Conservation (phyloP, 2,888 invertebrate species). For the Amiota communis region DNA sequence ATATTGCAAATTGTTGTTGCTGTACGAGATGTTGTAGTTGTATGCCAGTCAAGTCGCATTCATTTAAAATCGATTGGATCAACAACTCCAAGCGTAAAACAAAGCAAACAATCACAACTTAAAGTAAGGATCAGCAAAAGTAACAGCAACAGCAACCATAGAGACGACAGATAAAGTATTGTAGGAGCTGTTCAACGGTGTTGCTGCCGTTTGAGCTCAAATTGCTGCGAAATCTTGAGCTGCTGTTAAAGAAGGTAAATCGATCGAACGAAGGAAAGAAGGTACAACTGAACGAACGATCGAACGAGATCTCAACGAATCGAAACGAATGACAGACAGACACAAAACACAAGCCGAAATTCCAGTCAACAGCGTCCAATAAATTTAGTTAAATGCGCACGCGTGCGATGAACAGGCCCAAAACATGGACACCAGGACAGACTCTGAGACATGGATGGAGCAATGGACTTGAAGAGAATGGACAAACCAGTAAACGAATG, state of each 20-base stretch:
- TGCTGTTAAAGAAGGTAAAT: neutral
- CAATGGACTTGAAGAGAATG: slow-evolving; percentile 19
- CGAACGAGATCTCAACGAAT: slow-evolving; percentile 33
- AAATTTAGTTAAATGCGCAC: slow-evolving; percentile 71
- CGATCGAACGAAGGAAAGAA: too few species aligned
- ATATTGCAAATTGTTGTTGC: slow-evolving; percentile 25
- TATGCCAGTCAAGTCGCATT: slow-evolving; percentile 25
- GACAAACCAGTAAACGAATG: neutral
- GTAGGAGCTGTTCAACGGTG: slow-evolving; percentile 37
- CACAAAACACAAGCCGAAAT: slow-evolving; percentile 64
- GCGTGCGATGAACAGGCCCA: slow-evolving; percentile 65
- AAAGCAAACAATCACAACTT: slow-evolving; percentile 6
- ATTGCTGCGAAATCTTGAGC: slow-evolving; percentile 14
- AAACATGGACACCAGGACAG: slow-evolving; percentile 9
- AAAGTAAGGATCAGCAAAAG: slow-evolving; percentile 33
- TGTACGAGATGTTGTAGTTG: slow-evolving; percentile 21
- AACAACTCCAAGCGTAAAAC: slow-evolving; percentile 30
- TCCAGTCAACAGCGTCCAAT: slow-evolving; percentile 67
- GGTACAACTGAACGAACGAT: too few species aligned
- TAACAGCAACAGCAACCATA: slow-evolving; percentile 13
- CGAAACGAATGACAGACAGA: slow-evolving; percentile 60
- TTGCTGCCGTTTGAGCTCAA: slow-evolving; percentile 34
- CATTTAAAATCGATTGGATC: slow-evolving; percentile 62
- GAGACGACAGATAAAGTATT: neutral
- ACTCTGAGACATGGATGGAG: slow-evolving; percentile 28